Conservation (phyloP, 2,113 vertebrate species). For the Oreotragus oreotragus region DNA sequence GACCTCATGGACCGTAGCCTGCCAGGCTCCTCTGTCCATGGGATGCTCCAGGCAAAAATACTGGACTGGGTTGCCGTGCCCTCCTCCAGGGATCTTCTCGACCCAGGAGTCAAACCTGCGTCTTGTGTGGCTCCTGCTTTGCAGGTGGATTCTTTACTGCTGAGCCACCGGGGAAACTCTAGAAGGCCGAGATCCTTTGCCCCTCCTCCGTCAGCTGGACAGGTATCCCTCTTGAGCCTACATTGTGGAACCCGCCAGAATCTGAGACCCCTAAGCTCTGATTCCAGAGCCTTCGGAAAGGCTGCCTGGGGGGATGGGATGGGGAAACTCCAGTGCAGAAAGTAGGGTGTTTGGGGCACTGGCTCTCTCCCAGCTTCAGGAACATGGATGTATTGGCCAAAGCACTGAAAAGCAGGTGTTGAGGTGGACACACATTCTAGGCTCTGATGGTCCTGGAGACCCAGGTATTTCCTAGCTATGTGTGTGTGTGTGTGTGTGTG, state of each 20-base stretch:
- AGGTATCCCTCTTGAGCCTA: background rate
- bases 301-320: too few species aligned
- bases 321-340: background rate
- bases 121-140: background rate
- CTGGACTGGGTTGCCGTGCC: background rate
- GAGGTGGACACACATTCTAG: background rate
- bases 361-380: background rate
- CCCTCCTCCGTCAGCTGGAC: too few species aligned
- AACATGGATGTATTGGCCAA: fast-evolving
- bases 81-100: background rate
- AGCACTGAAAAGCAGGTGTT: background rate
- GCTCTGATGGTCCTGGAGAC: fast-evolving
- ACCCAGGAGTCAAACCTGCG: background rate
- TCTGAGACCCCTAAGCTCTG: background rate
- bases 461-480: background rate
- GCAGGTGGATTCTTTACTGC: background rate
- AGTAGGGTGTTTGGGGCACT: fast-evolving
- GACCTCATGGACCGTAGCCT: background rate
- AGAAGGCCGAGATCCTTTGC: background rate
- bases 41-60: background rate
- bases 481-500: background rate
- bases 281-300: background rate
- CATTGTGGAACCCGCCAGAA: background rate
- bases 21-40: background rate
- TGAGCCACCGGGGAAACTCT: background rate